Percentiles rank a stretch among this genome's conserved stretches.
These are phyloP conservation scores for Tauraco hartlaubi DNA, from an alignment of 2,797 vertebrate species.

Conservation along the genomic window DNA sequence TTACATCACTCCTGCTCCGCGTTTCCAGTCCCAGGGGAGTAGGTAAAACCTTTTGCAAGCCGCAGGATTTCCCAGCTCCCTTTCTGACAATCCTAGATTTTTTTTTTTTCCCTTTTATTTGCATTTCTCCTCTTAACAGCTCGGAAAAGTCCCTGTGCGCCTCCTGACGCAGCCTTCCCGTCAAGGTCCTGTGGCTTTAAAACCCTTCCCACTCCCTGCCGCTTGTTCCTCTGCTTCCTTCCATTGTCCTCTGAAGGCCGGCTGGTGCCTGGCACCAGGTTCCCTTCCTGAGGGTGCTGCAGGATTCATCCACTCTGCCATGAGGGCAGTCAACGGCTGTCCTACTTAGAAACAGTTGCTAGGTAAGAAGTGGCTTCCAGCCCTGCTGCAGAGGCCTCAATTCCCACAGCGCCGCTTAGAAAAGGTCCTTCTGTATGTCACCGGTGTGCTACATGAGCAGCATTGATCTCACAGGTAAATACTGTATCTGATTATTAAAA, in stretches of 20 bases:
- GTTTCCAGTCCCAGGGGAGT: not conserved
- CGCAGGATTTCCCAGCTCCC: not conserved
- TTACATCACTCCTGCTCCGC: not conserved
- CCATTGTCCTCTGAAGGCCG: slow-evolving; percentile 56
- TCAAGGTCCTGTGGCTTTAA: slow-evolving; percentile 39
- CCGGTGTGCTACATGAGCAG: slow-evolving; percentile 27
- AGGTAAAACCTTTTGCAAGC: not conserved
- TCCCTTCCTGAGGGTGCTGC: slow-evolving; percentile 70
- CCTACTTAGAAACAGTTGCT: slow-evolving; percentile 77
- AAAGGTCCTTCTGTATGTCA: slow-evolving; percentile 76
- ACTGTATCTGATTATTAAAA: slow-evolving; percentile 52
- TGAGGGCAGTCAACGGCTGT: slow-evolving; percentile 61
- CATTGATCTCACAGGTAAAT: slow-evolving; percentile 67
- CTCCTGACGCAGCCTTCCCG: slow-evolving; percentile 22
- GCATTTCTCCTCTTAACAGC: slow-evolving; percentile 1
- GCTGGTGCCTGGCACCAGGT: slow-evolving; percentile 25
- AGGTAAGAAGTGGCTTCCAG: slow-evolving; percentile 65
- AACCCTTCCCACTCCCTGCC: not conserved
- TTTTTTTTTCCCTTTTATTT: slow-evolving; percentile 15
- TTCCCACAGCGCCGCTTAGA: slow-evolving; percentile 65
- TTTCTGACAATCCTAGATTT: not conserved
- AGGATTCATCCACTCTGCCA: slow-evolving; percentile 53
- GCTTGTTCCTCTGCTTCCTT: slow-evolving; percentile 46
- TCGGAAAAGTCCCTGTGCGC: not conserved
- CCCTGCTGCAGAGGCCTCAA: slow-evolving; percentile 73